These are phyloP conservation scores for Potamilus streckersoni DNA, from an alignment of 1,140 invertebrate genomes.

Conservation along the genomic window DNA sequence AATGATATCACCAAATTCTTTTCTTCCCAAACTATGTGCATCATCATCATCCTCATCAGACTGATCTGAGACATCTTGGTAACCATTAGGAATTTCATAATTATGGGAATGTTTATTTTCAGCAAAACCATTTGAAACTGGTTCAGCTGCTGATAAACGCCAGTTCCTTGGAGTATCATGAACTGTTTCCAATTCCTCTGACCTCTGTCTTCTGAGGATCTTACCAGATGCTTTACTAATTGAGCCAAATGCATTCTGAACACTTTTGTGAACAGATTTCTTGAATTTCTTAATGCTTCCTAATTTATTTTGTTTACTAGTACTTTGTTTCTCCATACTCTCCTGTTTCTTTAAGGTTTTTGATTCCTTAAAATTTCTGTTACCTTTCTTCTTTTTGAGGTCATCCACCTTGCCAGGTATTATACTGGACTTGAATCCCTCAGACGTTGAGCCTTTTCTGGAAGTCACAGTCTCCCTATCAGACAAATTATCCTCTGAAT, in stretches of 20 bases:
- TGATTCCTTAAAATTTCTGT: neutral
- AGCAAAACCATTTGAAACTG: conserved; percentile 16
- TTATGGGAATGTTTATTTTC: conserved; percentile 25
- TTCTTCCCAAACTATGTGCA: conserved; percentile 1
- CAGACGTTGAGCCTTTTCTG: conserved; percentile 17
- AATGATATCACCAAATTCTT: too few relatives aligned
- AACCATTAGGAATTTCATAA: conserved; percentile 33
- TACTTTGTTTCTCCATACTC: conserved; percentile 20
- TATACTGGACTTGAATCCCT: conserved; percentile 58
- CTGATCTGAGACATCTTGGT: conserved; percentile 27
- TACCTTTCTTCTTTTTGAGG: conserved; percentile 39
- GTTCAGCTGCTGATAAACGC: conserved; percentile 34
- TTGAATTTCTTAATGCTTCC: conserved; percentile 56
- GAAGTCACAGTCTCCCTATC: conserved; percentile 34
- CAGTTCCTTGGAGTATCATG: conserved; percentile 40
- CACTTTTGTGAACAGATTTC: conserved; percentile 53
- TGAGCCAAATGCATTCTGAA: conserved; percentile 59
- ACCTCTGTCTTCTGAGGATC: conserved; percentile 40
- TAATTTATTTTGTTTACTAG: conserved; percentile 45
- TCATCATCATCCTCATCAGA: conserved; percentile 33
- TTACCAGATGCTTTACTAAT: conserved; percentile 58
- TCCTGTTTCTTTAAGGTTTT: conserved; percentile 35
- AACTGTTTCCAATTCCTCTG: conserved; percentile 37
- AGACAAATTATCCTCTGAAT: conserved; percentile 57
- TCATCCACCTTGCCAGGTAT: conserved; percentile 50